These are phyloP conservation scores for Neodiprion pinetum DNA, from an alignment of 1,140 invertebrate genomes.

Conservation along the genomic window DNA sequence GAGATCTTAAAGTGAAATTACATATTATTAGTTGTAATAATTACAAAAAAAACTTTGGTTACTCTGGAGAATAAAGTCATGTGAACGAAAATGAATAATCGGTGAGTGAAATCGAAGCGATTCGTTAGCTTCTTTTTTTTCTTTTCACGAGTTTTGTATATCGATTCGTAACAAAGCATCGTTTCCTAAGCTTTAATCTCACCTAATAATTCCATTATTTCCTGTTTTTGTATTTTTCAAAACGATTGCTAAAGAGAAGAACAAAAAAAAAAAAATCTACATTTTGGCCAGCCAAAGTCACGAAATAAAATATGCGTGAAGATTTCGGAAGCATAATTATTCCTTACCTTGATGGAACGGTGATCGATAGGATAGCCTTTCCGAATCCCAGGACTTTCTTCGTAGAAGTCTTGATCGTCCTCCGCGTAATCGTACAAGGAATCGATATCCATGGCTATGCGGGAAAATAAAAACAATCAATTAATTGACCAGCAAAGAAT, in stretches of 20 bases:
- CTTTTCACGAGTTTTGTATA: no score
- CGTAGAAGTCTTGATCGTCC: slow-evolving; percentile 61
- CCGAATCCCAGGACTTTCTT: slow-evolving; percentile 51
- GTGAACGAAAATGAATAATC: no score
- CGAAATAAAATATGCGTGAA: neutral
- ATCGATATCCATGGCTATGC: slow-evolving; percentile 58
- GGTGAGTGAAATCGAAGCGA: no score
- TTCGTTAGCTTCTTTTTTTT: no score
- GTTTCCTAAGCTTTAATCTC: no score
- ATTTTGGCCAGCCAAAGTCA: neutral
- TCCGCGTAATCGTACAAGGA: slow-evolving; percentile 61
- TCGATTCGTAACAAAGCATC: no score
- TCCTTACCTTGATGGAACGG: slow-evolving; percentile 53
- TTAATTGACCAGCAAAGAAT: neutral
- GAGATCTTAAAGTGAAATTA: no score
- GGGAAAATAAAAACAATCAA: slow-evolving; percentile 26
- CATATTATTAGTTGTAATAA: no score
- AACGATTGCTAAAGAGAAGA: neutral
- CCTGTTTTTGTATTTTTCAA: no score
- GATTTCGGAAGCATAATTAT: neutral
- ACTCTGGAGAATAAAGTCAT: no score
- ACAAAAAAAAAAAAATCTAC: neutral
- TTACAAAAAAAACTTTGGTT: no score
- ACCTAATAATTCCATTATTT: no score
- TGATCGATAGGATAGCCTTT: slow-evolving; percentile 60